These are phyloP conservation scores for Drosophila watanabei DNA, from an alignment of 1,140 invertebrate genomes.

Conservation along the genomic window DNA sequence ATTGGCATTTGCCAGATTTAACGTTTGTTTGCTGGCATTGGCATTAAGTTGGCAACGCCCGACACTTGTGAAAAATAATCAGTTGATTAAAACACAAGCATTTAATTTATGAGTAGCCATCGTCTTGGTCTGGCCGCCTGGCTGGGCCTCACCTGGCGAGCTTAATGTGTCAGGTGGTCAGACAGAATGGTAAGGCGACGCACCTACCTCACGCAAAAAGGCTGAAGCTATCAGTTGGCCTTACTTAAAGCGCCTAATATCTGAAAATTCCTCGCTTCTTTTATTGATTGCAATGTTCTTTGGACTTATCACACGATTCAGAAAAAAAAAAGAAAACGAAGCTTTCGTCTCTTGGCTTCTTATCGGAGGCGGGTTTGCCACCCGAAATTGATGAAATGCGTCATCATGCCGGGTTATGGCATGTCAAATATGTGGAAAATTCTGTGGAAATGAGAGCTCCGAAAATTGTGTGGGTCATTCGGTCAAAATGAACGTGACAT, in stretches of 20 bases:
- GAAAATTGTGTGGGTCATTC: constrained; percentile 13
- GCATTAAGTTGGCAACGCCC: constrained; percentile 18
- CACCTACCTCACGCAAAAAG: constrained; percentile 27
- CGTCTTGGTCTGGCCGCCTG: not conserved
- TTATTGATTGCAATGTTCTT: constrained; percentile 60
- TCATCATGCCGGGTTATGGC: constrained; percentile 2
- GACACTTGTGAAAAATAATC: constrained; percentile 46
- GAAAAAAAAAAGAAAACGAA: not conserved
- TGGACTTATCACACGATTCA: constrained; percentile 46
- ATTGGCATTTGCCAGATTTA: constrained; percentile 5
- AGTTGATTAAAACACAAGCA: constrained; percentile 52
- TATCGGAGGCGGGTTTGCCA: constrained; percentile 21
- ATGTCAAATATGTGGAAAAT: not conserved
- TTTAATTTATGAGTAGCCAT: constrained; percentile 51
- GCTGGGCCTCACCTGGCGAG: constrained; percentile 3
- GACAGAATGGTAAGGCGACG: constrained; percentile 19
- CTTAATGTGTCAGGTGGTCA: constrained; percentile 27
- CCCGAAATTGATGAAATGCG: constrained; percentile 13
- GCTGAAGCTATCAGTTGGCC: constrained; percentile 21
- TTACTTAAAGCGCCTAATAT: constrained; percentile 41
- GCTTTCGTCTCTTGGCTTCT: constrained; percentile 8
- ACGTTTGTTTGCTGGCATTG: constrained; percentile 26
- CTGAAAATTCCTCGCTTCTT: constrained; percentile 14
- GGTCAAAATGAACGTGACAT: not conserved
- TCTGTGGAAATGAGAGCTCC: not conserved